phyloP scores from a whole-genome alignment of 2,797 vertebrate genomes.

The Aselliscus stoliczkanus region DNA sequence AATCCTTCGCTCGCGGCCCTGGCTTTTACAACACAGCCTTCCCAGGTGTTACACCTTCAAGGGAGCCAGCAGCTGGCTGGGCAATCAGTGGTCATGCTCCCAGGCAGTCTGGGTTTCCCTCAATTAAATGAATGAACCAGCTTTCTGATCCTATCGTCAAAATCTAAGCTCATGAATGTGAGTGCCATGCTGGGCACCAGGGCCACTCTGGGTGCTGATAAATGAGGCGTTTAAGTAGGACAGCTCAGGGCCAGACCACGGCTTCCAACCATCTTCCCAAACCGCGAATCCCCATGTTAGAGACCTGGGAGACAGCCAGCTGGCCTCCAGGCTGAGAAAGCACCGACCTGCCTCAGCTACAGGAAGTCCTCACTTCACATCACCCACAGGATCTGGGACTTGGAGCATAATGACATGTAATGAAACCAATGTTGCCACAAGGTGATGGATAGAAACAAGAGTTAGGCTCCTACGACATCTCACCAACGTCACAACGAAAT shows the following conservation, averaged over 20 bases:
- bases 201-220: background rate
- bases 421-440: background rate
- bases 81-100: fast-evolving
- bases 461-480: background rate
- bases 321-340: background rate
- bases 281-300: background rate
- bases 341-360: background rate
- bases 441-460: background rate
- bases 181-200: background rate
- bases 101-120: background rate
- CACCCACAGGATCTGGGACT: background rate
- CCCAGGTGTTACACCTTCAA: fast-evolving
- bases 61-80: background rate
- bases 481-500: background rate
- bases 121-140: background rate
- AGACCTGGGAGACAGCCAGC: background rate
- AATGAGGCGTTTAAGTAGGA: background rate
- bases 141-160: background rate
- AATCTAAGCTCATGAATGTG: background rate
- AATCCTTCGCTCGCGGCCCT: fast-evolving
- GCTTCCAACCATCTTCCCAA: background rate
- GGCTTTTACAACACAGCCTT: background rate
- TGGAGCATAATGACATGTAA: background rate
- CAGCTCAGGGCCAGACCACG: background rate
- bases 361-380: background rate